A percentile compares a stretch with the other conserved stretches of the same genome.
phyloP scores from a whole-genome alignment of 2,113 vertebrate genomes.

The Microcebus murinus region DNA sequence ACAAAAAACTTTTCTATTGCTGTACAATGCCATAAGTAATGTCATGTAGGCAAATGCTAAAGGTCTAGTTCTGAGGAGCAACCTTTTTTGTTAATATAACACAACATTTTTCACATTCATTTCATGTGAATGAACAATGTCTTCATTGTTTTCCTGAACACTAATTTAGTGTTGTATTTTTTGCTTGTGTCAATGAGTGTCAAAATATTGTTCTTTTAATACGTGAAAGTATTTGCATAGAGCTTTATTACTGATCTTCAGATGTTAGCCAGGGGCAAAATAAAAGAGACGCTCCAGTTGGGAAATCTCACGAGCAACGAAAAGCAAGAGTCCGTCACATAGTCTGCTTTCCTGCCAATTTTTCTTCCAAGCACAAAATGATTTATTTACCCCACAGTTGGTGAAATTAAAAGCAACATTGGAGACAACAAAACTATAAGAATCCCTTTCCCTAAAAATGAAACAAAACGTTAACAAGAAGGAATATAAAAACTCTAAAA shows the following conservation, averaged over 20 bases:
- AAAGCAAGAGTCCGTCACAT: conserved; percentile 82
- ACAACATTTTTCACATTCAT: conserved; percentile 79
- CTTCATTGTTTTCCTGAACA: conserved; percentile 83
- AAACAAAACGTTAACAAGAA: conserved; percentile 63
- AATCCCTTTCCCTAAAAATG: conserved; percentile 73
- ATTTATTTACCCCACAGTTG: conserved; percentile 80
- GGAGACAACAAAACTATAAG: conserved; percentile 70
- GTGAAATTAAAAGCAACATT: conserved; percentile 76
- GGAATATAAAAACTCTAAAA: conserved; percentile 54
- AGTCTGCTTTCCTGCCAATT: conserved; percentile 77
- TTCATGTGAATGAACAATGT: conserved; percentile 78
- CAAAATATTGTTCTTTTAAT: conserved; percentile 89
- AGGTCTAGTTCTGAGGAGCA: conserved; percentile 66
- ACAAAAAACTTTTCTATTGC: conserved; percentile 44
- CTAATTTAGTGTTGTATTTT: conserved; percentile 77
- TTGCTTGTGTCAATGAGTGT: conserved; percentile 82
- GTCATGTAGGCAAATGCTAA: conserved; percentile 71
- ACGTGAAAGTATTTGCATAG: conserved; percentile 85
- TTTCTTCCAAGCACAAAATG: conserved; percentile 74
- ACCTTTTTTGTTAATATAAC: conserved; percentile 77
- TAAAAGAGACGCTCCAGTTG: conserved; percentile 83
- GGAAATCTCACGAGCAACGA: conserved; percentile 83
- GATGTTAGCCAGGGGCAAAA: conserved; percentile 86
- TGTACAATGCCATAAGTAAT: conserved; percentile 64
- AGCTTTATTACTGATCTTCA: conserved; percentile 86